Percentiles rank a stretch among this genome's conserved stretches.
phyloP scores from a whole-genome alignment of 2,888 invertebrate genomes.

The Meloe dianella region DNA sequence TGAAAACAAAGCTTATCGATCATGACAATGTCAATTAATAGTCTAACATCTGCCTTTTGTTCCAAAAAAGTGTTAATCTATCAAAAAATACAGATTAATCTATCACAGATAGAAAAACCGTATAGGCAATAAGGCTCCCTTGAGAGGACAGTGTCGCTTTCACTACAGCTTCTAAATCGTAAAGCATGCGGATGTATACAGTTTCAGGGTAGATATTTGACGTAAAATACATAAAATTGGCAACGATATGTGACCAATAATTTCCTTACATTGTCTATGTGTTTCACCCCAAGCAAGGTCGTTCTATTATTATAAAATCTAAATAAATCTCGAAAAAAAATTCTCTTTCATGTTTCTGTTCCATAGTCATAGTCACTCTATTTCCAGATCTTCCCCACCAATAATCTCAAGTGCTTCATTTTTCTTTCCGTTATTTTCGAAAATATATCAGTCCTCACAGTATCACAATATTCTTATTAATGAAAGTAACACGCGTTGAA shows the following conservation, averaged over 20 bases:
- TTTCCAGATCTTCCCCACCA: slow-evolving; percentile 41
- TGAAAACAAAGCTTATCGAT: no score
- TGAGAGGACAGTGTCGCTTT: no score
- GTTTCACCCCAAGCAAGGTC: slow-evolving; percentile 25
- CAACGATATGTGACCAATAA: not conserved
- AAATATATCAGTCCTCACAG: slow-evolving; percentile 21
- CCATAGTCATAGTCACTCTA: slow-evolving; percentile 33
- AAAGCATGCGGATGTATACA: no score
- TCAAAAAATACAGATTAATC: no score
- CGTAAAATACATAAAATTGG: no score
- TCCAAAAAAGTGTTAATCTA: no score
- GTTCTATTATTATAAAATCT: slow-evolving; percentile 32
- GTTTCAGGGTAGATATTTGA: no score
- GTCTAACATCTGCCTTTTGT: no score
- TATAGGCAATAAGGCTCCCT: no score
- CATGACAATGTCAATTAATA: no score
- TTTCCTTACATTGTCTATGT: not conserved
- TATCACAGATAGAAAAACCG: no score
- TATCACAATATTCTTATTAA: slow-evolving; percentile 11
- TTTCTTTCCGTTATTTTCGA: slow-evolving; percentile 20
- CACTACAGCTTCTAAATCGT: no score
- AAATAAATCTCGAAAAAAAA: slow-evolving; percentile 23
- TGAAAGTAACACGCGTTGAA: slow-evolving; percentile 10
- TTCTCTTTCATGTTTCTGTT: slow-evolving; percentile 25
- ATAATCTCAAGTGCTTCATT: slow-evolving; percentile 18